Evolutionary conservation across 2,797 vertebrate species (phyloP).

Genomic region (Paedocypris micromegethes): DNA sequence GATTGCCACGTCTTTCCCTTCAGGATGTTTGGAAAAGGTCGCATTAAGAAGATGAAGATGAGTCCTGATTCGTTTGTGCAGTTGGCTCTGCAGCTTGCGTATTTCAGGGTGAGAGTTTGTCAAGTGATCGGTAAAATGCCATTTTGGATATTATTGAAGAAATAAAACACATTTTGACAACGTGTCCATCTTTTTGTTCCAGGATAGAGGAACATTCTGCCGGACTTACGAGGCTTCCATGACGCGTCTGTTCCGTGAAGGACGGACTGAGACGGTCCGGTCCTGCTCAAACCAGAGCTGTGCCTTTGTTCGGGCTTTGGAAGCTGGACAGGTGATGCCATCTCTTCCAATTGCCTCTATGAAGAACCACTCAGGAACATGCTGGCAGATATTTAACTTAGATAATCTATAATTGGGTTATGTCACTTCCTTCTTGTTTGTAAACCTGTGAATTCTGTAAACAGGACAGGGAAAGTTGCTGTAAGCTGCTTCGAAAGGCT

Average conservation of each 20-base stretch:
- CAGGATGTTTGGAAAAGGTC: slow-evolving; percentile 67
- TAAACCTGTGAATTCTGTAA: background rate
- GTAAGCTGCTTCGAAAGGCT: slow-evolving; percentile 65
- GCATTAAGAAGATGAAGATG: slow-evolving; percentile 63
- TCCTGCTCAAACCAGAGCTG: slow-evolving; percentile 79
- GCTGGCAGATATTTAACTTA: too few species aligned
- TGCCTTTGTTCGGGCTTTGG: slow-evolving; percentile 74
- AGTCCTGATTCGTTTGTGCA: slow-evolving; percentile 72
- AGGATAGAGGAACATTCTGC: slow-evolving; percentile 81
- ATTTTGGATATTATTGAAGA: background rate
- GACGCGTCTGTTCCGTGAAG: slow-evolving; percentile 84
- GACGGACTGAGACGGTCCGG: slow-evolving; percentile 82
- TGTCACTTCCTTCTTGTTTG: too few species aligned
- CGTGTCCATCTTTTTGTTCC: background rate
- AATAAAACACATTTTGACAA: background rate
- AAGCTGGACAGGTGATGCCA: slow-evolving; percentile 57
- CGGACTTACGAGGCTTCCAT: slow-evolving; percentile 84
- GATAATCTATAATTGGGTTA: too few species aligned
- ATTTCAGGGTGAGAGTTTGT: slow-evolving; percentile 62
- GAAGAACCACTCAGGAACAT: too few species aligned
- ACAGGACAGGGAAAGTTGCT: slow-evolving; percentile 58
- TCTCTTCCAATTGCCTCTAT: background rate
- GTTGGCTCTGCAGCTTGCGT: slow-evolving; percentile 66
- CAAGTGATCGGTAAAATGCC: background rate
- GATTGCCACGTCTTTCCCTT: slow-evolving; percentile 71